Percentiles rank a stretch among this genome's conserved stretches.
Evolutionary conservation across 2,888 invertebrate genomes (phyloP).

Genomic region (Lottia gigantea): DNA sequence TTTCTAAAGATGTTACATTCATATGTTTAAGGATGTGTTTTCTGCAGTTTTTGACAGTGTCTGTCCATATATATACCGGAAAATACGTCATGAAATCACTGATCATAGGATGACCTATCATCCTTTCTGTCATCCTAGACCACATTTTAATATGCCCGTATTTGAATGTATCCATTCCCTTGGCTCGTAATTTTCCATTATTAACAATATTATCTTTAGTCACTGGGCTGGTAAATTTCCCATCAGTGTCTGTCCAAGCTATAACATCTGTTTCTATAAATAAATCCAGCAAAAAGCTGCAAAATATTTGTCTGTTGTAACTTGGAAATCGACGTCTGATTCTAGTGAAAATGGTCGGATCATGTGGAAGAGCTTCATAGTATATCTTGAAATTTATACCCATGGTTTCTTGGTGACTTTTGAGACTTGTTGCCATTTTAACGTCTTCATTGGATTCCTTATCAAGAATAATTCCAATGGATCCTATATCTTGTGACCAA

Average conservation of each 20-base stretch:
- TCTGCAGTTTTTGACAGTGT: neutral
- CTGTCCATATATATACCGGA: neutral
- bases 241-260: constrained; percentile 3
- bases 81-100: neutral
- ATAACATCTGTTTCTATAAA: neutral
- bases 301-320: neutral
- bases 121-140: neutral
- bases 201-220: neutral
- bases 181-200: neutral
- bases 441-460: neutral
- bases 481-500: neutral
- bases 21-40: neutral
- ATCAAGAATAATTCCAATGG: neutral
- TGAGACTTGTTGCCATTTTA: neutral
- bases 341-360: neutral
- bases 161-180: neutral
- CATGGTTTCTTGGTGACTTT: neutral
- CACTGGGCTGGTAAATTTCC: neutral
- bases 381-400: neutral
- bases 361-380: neutral
- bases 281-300: neutral
- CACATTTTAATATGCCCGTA: neutral
- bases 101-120: neutral
- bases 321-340: neutral
- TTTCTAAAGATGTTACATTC: neutral